These are phyloP conservation scores for Polymixis flavicincta DNA, from an alignment of 2,888 invertebrate species.

Conservation along the genomic window DNA sequence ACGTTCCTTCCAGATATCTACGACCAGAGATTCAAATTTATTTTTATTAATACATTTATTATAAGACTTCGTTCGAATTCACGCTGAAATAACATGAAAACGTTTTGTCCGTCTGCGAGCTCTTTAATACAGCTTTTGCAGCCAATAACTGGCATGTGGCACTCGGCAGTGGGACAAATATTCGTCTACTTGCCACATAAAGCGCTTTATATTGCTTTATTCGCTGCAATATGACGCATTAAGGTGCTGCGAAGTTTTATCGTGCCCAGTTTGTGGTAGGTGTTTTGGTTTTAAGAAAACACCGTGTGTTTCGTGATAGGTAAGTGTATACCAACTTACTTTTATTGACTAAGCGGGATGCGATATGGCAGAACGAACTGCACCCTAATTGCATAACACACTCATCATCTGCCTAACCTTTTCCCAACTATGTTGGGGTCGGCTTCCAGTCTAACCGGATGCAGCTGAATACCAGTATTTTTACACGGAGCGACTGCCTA, in stretches of 20 bases:
- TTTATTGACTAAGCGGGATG: not conserved
- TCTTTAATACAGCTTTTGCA: constrained; percentile 62
- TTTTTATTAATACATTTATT: constrained; percentile 54
- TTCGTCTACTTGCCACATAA: constrained; percentile 56
- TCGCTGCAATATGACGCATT: constrained; percentile 37
- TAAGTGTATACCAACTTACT: not conserved
- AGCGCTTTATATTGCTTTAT: constrained; percentile 59
- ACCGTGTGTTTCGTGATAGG: not conserved
- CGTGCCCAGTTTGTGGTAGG: not conserved
- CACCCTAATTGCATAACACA: not conserved
- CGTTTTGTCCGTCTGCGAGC: constrained; percentile 42
- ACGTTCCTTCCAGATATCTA: constrained; percentile 26
- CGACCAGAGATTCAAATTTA: constrained; percentile 36
- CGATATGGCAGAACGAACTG: not conserved
- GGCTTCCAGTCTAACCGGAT: too few relatives aligned
- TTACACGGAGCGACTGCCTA: too few relatives aligned
- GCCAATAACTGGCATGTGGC: constrained; percentile 64
- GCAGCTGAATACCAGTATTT: too few relatives aligned
- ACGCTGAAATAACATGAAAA: constrained; percentile 39
- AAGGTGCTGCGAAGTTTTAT: constrained; percentile 7
- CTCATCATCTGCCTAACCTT: too few relatives aligned
- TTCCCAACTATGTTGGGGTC: too few relatives aligned
- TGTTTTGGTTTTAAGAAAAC: constrained; percentile 18
- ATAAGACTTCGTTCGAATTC: constrained; percentile 39
- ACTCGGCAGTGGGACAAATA: constrained; percentile 55